Base-by-base conservation (phyloP, 2,113 vertebrate genomes). In the Cinclus cinclus region DNA sequence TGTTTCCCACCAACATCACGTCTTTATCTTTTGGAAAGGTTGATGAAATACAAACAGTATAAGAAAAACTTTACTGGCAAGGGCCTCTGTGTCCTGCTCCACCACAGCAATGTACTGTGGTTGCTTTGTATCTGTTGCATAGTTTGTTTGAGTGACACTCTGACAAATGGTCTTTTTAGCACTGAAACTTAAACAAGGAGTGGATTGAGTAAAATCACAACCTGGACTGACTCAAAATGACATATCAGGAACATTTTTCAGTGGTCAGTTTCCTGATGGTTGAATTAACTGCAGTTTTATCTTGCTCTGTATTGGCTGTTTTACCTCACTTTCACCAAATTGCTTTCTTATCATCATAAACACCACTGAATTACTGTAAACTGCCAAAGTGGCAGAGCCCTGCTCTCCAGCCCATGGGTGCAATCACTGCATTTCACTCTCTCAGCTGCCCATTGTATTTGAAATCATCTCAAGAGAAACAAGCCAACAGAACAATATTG, bases 91-190 rank as follows among this genome's bases (percentile, higher is more conserved):
- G 71, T 67, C 80, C 90, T 71, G 77, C 80, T 75, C 41, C 31
- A 78, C 56, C 89, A 91, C 28, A 75, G 90, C 56, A 75, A 68
- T 13, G 49, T 13, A 87, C 93, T 90, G 12, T 71, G 80, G 68
- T 86, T 70, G 92, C 85, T 94, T 93, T 95, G 88, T 95, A 89
- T 92, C 86, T 94, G 62, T 59, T 60, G 73, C 90, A 76, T 25
- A 88, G 92, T 83, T 95, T 69, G 78, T 69, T 90, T 94, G 95
- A 97, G 76, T 96, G 95, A 93, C 94, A 94, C 76, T 46, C 88
- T 95, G 95, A 96, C 90, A 97, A 96, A 96, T 87, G 92, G 76
- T 50, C 94, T 90, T 96, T 96, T 95, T 96, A 96, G 90, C 92
- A 94, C 83, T 92, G 91, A 94, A 93, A 94, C 65, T 88, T 87